Evolutionary conservation across 2,113 vertebrate species (phyloP).

Genomic region (Athene noctua): DNA sequence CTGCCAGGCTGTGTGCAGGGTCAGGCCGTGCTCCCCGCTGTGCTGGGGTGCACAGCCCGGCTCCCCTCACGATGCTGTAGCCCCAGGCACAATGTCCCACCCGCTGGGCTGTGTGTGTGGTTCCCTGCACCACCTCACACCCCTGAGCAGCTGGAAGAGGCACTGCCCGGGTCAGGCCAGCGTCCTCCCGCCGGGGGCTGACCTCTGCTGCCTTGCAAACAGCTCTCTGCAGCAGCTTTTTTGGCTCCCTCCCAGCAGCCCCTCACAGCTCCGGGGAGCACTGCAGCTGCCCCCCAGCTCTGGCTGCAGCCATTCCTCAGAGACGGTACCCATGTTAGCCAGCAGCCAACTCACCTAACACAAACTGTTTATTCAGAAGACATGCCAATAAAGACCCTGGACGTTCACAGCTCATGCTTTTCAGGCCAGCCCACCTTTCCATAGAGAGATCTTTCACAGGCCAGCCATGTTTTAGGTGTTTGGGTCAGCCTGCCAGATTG

Average conservation of each 20-base stretch:
- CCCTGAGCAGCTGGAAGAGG: background rate
- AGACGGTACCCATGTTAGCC: background rate
- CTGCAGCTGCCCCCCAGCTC: accelerated
- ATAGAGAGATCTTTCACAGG: background rate
- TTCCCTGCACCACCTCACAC: background rate
- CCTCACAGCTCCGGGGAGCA: background rate
- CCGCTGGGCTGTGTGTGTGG: too few species aligned
- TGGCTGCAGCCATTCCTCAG: accelerated
- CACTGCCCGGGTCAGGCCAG: accelerated
- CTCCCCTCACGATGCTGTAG: accelerated
- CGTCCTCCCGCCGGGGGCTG: accelerated
- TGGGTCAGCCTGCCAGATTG: background rate
- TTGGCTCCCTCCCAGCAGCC: background rate
- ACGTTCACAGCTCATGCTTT: accelerated
- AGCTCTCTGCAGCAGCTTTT: background rate
- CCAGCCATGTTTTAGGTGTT: background rate
- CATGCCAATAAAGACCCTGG: background rate
- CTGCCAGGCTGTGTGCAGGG: background rate
- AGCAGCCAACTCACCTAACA: background rate
- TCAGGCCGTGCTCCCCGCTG: background rate
- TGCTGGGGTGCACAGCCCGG: accelerated
- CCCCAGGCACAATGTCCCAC: background rate
- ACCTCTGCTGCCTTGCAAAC: background rate
- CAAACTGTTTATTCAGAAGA: background rate
- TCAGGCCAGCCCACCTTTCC: background rate